Conservation (phyloP, 1,140 invertebrate species). For the Drosophila lacteicornis region DNA sequence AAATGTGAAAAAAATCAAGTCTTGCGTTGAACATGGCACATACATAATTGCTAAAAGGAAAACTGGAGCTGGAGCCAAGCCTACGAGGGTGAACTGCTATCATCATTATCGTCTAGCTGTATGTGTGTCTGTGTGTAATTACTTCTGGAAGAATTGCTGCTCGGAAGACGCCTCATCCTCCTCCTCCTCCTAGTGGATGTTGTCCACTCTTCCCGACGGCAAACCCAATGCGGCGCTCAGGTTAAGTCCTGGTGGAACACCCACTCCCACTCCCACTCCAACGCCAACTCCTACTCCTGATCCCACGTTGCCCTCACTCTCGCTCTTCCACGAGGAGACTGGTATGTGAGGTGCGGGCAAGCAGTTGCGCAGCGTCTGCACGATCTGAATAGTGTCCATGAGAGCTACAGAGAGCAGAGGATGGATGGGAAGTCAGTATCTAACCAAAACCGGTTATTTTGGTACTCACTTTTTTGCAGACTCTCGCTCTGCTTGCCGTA, state of each 20-base stretch:
- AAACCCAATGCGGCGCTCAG: slow-evolving; percentile 59
- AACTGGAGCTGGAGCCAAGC: slow-evolving; percentile 68
- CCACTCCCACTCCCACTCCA: slow-evolving; percentile 52
- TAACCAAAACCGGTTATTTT: slow-evolving; percentile 18
- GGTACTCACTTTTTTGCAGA: slow-evolving; percentile 91
- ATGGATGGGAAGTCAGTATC: slow-evolving; percentile 24
- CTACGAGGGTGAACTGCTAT: slow-evolving; percentile 61
- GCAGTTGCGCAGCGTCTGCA: slow-evolving; percentile 92
- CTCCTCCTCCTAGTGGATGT: slow-evolving; percentile 52
- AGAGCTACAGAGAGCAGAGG: slow-evolving; percentile 87
- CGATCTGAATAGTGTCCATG: slow-evolving; percentile 93
- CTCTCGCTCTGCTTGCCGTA: slow-evolving; percentile 95
- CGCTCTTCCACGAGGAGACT: slow-evolving; percentile 94
- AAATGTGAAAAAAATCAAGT: slow-evolving; percentile 75
- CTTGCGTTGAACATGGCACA: slow-evolving; percentile 75
- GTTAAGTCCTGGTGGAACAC: slow-evolving; percentile 56
- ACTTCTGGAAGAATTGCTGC: slow-evolving; percentile 33
- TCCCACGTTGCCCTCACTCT: slow-evolving; percentile 84
- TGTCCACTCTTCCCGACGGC: slow-evolving; percentile 60
- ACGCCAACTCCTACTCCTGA: slow-evolving; percentile 47
- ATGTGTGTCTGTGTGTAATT: slow-evolving; percentile 48
- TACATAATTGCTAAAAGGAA: slow-evolving; percentile 70
- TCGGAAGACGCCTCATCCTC: background rate
- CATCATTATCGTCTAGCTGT: slow-evolving; percentile 33
- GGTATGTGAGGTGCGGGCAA: slow-evolving; percentile 93